Base-by-base conservation (phyloP, 2,113 vertebrate species). In the Falco punctatus region DNA sequence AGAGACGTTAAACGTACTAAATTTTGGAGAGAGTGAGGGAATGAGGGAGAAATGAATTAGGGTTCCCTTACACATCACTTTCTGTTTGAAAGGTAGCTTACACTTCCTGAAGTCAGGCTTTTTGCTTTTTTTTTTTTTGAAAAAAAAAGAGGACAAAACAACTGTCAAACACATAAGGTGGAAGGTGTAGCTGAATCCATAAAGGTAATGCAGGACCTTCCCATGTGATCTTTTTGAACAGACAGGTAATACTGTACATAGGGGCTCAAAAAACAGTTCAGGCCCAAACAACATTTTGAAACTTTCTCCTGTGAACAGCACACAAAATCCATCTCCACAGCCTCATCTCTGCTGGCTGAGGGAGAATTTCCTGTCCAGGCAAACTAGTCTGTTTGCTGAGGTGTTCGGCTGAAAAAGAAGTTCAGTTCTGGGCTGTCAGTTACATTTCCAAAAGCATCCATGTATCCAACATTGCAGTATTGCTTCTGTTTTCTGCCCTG, bases 1-100 rank as follows among this genome's bases (percentile, higher is more conserved):
- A 7, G n/a, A 46, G 67, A 26, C 2, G 4, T 38, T 48, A 42
- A 64, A 52, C 6, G 2, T 49, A 6, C 0, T 24, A 23, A 35
- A 11, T 64, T 72, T 42, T 48, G 66, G 24, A 61, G 44, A 49
- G 16, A 33, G n/a, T 23, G n/a, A 49, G 6, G 51, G 35, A 88
- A 48, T 54, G n/a, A 55, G 20, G 27, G 28, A 27, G 24, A 67
- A 48, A 13, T 54, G 0, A 59, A 16, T n/a, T 49, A 38, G 20
- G 27, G 27, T 58, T 62, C 23, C n/a, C 23, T 72, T 52, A 17
- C 11, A 42, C 21, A 62, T 72, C 8, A 13, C 16, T 33, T 64
- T 58, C 10, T 32, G 15, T 54, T 62, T 22, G 33, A 71, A 75
- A 74, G 57, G 20, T 49, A 27, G 7, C 16, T 67, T 71, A 24